phyloP scores from a whole-genome alignment of 2,113 vertebrate species.

The Chinchilla lanigera region DNA sequence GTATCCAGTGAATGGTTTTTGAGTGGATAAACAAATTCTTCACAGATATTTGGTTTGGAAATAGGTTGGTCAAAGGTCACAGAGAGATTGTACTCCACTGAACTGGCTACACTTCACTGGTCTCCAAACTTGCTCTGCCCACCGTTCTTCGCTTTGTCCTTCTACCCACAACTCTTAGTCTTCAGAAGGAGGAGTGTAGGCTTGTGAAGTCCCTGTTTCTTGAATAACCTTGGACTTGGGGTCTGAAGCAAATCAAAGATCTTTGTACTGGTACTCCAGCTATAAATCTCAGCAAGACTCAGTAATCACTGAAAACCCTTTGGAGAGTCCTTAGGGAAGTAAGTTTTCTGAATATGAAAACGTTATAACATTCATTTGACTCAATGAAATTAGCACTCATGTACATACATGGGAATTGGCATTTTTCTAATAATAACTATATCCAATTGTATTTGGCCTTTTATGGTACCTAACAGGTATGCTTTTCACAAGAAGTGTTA shows the following conservation, averaged over 20 bases:
- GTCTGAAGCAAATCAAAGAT: neutral
- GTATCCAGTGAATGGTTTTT: neutral
- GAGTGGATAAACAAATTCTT: neutral
- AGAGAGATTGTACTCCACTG: neutral
- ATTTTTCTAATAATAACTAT: constrained; percentile 20
- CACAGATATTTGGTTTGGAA: constrained; percentile 23
- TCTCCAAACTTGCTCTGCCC: neutral
- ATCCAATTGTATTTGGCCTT: constrained; percentile 19
- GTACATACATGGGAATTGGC: neutral
- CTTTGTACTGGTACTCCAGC: neutral
- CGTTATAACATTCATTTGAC: neutral
- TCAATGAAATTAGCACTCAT: neutral
- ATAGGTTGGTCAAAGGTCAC: neutral
- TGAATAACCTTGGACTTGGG: neutral
- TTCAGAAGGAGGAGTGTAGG: neutral
- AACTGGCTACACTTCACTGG: neutral
- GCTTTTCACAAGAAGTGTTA: constrained; percentile 29
- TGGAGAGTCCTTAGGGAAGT: neutral
- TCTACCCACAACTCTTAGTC: neutral
- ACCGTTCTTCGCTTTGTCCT: neutral
- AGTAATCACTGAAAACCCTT: constrained; percentile 53
- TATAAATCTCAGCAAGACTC: constrained; percentile 16
- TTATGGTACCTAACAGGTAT: constrained; percentile 3
- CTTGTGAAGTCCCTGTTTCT: neutral
- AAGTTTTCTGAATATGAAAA: constrained; percentile 43